Evolutionary conservation across 2,888 invertebrate species (phyloP), one percentile per base, ranked within the genome.

Genomic region (Crepidodera aurea): DNA sequence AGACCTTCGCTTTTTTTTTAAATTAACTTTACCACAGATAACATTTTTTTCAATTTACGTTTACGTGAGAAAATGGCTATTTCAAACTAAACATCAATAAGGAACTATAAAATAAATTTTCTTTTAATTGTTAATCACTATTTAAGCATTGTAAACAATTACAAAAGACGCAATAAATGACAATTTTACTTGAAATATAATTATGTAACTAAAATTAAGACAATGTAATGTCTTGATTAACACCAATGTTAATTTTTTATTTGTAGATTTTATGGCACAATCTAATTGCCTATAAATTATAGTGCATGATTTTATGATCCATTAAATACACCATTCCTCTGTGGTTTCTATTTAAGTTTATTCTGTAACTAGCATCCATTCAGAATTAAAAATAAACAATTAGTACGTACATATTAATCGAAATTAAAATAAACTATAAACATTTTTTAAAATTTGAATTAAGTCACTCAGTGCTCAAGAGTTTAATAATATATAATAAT

Each of bases 291-390:
- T 48, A 56, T 56, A 56, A 56, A 37, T 56, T 56, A 56, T 37
- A 37, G 13, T 25, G 32, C 37, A 56, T 56, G 37, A 56, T 56
- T 56, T 56, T 56, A 56, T 56, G 56, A 34, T 16, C 19, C 46
- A 56, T 56, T 56, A 56, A 56, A 34, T 56, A 56, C 56, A 55
- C 44, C 55, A 44, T 32, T 55, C 55, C 40, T 55, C 44, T 44
- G 44, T 55, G 29, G 42, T 55, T 55, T 44, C 42, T 42, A 42
- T 42, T 42, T 42, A 42, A 16, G 42, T 42, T 42, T 42, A 16
- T 16, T 42, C 42, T 19, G 4, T 19, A 42, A 42, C 42, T 12
- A 42, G 19, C n/a, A 42, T 42, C 42, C 16, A 42, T n/a, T n/a
- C n/a, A 42, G 5, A 10, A 2, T 32, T 2, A 7, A 32, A 32